These are phyloP conservation scores for Druon quercuslanigerum DNA, from an alignment of 1,140 invertebrate species.

Conservation along the genomic window DNA sequence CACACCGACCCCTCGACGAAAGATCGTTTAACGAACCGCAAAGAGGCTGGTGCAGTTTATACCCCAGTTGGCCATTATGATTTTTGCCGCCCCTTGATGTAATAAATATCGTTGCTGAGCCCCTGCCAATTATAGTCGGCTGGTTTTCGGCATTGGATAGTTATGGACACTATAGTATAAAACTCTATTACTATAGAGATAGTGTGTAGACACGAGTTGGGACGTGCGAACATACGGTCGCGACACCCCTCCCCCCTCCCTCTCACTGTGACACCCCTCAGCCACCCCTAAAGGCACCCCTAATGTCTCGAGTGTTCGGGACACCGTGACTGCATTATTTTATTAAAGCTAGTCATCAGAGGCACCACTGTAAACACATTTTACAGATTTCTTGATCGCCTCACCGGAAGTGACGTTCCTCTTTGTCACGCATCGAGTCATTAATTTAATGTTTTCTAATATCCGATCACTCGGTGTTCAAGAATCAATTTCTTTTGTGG, in stretches of 20 bases:
- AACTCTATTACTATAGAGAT: conserved; percentile 11
- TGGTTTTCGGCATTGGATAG: conserved; percentile 50
- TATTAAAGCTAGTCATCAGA: conserved; percentile 56
- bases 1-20: conserved; percentile 45
- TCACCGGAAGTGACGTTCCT: conserved; percentile 41
- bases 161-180: conserved; percentile 44
- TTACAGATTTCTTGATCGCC: conserved; percentile 28
- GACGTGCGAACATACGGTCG: conserved; percentile 69
- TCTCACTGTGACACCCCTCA: conserved; percentile 38
- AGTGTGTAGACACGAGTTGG: conserved; percentile 35
- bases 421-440: conserved; percentile 11
- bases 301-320: conserved; percentile 47
- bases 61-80: conserved; percentile 71
- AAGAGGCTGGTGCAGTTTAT: conserved; percentile 70
- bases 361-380: conserved; percentile 54
- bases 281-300: conserved; percentile 42
- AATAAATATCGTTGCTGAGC: conserved; percentile 70
- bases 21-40: conserved; percentile 72
- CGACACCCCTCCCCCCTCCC: conserved; percentile 41
- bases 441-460: conserved; percentile 6
- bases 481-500: background rate
- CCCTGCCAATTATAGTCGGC: conserved; percentile 68
- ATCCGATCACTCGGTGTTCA: background rate
- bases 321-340: conserved; percentile 67
- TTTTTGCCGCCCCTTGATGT: conserved; percentile 64